These are phyloP conservation scores for Hemibagrus wyckioides DNA, from an alignment of 2,113 vertebrate species.

Conservation along the genomic window DNA sequence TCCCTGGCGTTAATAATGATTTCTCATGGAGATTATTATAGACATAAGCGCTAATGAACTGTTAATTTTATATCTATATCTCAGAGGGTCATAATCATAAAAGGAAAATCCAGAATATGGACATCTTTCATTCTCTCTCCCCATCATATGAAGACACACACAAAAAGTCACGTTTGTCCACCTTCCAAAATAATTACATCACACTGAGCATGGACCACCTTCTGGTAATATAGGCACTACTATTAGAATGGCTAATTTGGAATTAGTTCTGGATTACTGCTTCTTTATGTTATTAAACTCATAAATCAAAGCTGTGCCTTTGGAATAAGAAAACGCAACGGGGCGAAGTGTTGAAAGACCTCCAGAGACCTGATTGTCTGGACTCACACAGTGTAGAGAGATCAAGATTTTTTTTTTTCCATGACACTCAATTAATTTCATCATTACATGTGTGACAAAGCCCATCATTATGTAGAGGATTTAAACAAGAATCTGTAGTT, in stretches of 20 bases:
- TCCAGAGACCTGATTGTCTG: conserved; percentile 11
- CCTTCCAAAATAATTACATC: conserved; percentile 42
- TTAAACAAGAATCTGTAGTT: neutral
- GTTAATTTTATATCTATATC: conserved; percentile 22
- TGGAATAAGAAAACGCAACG: conserved; percentile 9
- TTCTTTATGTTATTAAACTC: conserved; percentile 67
- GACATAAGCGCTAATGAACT: conserved; percentile 42
- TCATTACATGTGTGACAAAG: conserved; percentile 14
- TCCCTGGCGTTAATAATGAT: neutral
- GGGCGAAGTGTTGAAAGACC: conserved; percentile 33
- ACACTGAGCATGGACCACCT: conserved; percentile 48
- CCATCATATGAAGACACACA: neutral
- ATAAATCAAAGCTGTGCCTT: conserved; percentile 62
- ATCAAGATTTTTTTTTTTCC: conserved; percentile 30
- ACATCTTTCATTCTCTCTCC: neutral
- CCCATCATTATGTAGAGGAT: neutral
- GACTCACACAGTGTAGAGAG: neutral
- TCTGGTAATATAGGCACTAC: conserved; percentile 50
- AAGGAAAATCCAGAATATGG: conserved; percentile 4
- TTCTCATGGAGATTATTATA: conserved; percentile 5
- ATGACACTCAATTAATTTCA: conserved; percentile 3
- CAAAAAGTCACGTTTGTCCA: conserved; percentile 1
- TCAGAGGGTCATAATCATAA: conserved; percentile 31
- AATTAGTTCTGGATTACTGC: conserved; percentile 72
- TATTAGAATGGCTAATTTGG: conserved; percentile 58